Conservation (phyloP, 1,140 invertebrate species). For the silkworm (Bombyx mori) region DNA sequence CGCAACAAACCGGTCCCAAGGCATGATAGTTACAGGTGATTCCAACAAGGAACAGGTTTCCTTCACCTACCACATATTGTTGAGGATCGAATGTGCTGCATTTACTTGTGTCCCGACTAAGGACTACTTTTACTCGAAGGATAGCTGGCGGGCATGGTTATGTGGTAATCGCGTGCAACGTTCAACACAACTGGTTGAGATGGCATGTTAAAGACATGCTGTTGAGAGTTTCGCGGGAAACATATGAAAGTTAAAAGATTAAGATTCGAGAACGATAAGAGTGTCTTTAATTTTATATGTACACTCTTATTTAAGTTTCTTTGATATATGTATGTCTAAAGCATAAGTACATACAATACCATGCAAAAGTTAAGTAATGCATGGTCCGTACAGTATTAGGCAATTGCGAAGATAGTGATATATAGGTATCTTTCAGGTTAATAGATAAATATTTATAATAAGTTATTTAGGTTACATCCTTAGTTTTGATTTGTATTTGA, state of each 20-base stretch:
- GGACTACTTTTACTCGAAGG: constrained; percentile 34
- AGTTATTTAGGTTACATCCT: too few relatives aligned
- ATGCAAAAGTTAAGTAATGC: too few relatives aligned
- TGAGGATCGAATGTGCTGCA: constrained; percentile 21
- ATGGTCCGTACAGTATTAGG: too few relatives aligned
- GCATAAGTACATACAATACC: too few relatives aligned
- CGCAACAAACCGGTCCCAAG: constrained; percentile 39
- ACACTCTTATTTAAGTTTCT: too few relatives aligned
- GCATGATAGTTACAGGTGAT: constrained; percentile 46
- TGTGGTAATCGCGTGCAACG: not conserved
- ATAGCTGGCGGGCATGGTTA: constrained; percentile 8
- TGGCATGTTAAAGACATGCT: not conserved
- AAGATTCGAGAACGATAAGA: not conserved
- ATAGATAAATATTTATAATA: too few relatives aligned
- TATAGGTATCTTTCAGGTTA: too few relatives aligned
- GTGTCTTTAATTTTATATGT: too few relatives aligned
- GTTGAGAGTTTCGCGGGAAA: not conserved
- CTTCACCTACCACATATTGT: constrained; percentile 24
- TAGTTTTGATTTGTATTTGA: too few relatives aligned
- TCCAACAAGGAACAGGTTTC: constrained; percentile 40
- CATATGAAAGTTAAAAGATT: not conserved
- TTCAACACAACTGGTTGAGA: not conserved
- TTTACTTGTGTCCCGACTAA: constrained; percentile 16
- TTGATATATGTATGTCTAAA: too few relatives aligned
- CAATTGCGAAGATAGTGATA: too few relatives aligned